These are phyloP conservation scores for Somateria mollissima DNA, from an alignment of 2,797 vertebrate genomes.

Conservation along the genomic window DNA sequence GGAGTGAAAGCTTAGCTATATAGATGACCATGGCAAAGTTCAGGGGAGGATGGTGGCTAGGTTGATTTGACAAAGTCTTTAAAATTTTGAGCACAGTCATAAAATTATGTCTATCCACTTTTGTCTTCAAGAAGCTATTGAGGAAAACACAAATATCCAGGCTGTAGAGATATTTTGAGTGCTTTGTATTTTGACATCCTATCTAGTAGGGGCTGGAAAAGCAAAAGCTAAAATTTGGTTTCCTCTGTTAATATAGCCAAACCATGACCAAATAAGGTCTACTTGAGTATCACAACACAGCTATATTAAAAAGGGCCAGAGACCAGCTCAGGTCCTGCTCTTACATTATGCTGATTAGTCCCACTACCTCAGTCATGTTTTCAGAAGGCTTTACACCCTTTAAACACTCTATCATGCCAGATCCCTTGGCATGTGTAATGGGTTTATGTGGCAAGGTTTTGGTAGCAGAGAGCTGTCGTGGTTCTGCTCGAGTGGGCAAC, in stretches of 20 bases:
- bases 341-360: accelerated
- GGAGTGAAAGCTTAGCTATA: not conserved
- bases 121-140: not conserved
- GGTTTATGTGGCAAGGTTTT: no score
- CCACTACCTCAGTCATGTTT: not conserved
- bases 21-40: not conserved
- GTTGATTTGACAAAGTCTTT: not conserved
- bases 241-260: not conserved
- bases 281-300: accelerated
- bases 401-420: not conserved
- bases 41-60: not conserved
- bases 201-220: not conserved
- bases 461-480: no score
- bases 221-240: not conserved
- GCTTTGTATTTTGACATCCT: not conserved
- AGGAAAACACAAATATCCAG: not conserved
- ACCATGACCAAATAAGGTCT: not conserved
- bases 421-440: not conserved
- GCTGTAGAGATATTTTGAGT: not conserved
- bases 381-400: not conserved
- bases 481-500: no score
- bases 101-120: not conserved
- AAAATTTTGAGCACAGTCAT: not conserved
- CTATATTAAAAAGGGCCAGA: not conserved
- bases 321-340: not conserved